These are phyloP conservation scores for Myodes glareolus DNA, from an alignment of 2,113 vertebrate genomes.

Conservation along the genomic window DNA sequence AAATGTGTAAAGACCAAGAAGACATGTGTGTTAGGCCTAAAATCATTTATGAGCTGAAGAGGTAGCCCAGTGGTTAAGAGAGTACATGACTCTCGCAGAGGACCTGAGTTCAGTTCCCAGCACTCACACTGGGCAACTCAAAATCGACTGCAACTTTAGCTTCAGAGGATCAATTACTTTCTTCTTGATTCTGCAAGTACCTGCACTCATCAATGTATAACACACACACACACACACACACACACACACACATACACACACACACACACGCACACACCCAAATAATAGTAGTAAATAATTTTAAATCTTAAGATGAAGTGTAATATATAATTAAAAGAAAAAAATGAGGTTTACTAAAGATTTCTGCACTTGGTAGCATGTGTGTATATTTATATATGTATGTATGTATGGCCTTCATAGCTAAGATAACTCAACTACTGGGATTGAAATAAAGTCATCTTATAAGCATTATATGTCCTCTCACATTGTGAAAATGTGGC, in stretches of 20 bases:
- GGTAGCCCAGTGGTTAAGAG: neutral
- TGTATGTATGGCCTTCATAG: neutral
- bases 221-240: neutral
- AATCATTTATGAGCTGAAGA: neutral
- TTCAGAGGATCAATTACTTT: neutral
- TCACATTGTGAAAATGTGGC: conserved; percentile 8
- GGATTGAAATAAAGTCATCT: neutral
- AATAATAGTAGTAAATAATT: neutral
- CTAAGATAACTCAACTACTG: neutral
- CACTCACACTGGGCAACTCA: neutral
- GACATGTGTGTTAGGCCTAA: neutral
- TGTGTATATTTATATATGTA: neutral
- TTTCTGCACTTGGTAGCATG: neutral
- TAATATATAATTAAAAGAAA: neutral
- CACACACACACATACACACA: neutral
- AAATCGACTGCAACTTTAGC: neutral
- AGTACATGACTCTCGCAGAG: neutral
- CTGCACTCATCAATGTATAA: neutral
- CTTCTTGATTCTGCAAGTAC: neutral
- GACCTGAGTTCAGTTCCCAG: neutral
- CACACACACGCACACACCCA: neutral
- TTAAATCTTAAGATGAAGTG: neutral
- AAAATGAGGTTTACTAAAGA: neutral
- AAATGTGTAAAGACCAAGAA: neutral
- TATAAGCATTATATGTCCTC: neutral